Conservation (phyloP, 1,140 invertebrate genomes). For the Drosophila saltans region DNA sequence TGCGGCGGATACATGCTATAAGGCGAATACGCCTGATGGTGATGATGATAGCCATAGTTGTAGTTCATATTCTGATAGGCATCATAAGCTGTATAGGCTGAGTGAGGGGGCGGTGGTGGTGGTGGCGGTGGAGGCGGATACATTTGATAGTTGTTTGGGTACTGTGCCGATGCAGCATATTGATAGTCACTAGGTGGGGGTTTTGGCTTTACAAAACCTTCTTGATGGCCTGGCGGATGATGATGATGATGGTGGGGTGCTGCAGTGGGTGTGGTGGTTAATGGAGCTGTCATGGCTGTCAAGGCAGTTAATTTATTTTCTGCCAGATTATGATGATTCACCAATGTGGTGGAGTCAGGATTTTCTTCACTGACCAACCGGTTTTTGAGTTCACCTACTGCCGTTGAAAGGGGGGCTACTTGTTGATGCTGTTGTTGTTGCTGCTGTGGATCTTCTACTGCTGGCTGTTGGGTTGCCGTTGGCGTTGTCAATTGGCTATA, state of each 20-base stretch:
- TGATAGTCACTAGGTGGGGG: conserved; percentile 82
- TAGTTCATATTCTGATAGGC: conserved; percentile 83
- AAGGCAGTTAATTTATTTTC: conserved; percentile 79
- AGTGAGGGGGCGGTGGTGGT: conserved; percentile 47
- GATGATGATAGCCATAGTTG: conserved; percentile 81
- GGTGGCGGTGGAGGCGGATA: conserved; percentile 79
- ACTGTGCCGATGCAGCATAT: conserved; percentile 64
- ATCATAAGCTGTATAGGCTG: conserved; percentile 79
- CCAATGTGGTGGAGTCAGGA: conserved; percentile 80
- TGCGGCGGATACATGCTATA: conserved; percentile 82
- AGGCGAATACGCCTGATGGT: conserved; percentile 79
- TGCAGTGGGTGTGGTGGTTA: conserved; percentile 40
- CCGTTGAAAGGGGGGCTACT: conserved; percentile 15
- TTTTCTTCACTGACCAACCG: conserved; percentile 80
- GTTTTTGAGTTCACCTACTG: conserved; percentile 70
- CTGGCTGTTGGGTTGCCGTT: conserved; percentile 25
- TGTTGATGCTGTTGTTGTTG: conserved; percentile 49
- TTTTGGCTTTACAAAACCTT: conserved; percentile 82
- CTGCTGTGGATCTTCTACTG: conserved; percentile 44
- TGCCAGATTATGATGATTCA: conserved; percentile 72
- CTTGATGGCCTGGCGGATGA: conserved; percentile 50
- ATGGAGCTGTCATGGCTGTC: conserved; percentile 74
- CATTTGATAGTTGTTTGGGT: conserved; percentile 83
- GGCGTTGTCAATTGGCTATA: conserved; percentile 23
- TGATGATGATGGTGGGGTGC: conserved; percentile 46